phyloP scores from a whole-genome alignment of 2,888 invertebrate species.

The Xylota sylvarum region DNA sequence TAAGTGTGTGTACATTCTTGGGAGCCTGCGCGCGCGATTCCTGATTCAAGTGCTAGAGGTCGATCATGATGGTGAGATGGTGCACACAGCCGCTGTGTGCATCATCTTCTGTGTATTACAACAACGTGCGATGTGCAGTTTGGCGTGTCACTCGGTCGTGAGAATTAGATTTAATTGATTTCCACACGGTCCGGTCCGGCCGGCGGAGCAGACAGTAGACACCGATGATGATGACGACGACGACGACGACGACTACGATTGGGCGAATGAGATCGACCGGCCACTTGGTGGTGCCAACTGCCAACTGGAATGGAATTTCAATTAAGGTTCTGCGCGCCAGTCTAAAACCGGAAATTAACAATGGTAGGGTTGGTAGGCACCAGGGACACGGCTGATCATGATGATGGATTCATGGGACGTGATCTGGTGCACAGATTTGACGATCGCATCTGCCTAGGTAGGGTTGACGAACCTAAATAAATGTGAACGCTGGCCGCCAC shows the following conservation, averaged over 20 bases:
- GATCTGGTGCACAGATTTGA: neutral
- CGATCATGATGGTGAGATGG: slow-evolving; percentile 70
- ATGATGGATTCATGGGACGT: slow-evolving; percentile 37
- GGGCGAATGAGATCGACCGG: slow-evolving; percentile 79
- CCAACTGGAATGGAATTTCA: slow-evolving; percentile 57
- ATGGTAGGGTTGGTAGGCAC: slow-evolving; percentile 8
- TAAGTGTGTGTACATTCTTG: slow-evolving; percentile 48
- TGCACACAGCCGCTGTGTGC: slow-evolving; percentile 30
- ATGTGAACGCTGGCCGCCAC: slow-evolving; percentile 6
- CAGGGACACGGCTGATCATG: slow-evolving; percentile 19
- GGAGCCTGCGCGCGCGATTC: slow-evolving; percentile 48
- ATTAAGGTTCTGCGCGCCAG: slow-evolving; percentile 50
- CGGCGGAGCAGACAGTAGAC: slow-evolving; percentile 23
- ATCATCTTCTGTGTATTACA: slow-evolving; percentile 43
- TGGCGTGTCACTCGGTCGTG: slow-evolving; percentile 81
- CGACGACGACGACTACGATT: slow-evolving; percentile 74
- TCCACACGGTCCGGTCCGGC: slow-evolving; percentile 81
- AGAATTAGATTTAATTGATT: slow-evolving; percentile 84
- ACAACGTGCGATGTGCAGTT: slow-evolving; percentile 75
- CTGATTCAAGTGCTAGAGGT: slow-evolving; percentile 74
- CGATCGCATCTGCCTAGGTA: neutral
- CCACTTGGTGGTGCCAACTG: slow-evolving; percentile 78
- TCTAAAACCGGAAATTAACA: slow-evolving; percentile 70
- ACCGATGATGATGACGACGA: slow-evolving; percentile 67
- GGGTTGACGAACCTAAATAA: slow-evolving; percentile 36